These are phyloP conservation scores for Caracal caracal DNA, from an alignment of 2,113 vertebrate genomes.

Conservation along the genomic window DNA sequence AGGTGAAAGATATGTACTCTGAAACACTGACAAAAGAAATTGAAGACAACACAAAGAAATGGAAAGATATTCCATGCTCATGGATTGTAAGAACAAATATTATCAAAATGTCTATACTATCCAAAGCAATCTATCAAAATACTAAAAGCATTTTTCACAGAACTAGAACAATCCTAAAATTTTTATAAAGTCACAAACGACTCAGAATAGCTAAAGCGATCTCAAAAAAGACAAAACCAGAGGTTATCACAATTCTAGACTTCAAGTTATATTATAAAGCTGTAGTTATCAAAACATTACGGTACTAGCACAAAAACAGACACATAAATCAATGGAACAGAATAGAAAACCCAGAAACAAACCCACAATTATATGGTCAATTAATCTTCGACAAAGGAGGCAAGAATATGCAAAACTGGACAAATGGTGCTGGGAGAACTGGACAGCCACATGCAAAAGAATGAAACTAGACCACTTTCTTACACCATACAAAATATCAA, in stretches of 20 bases:
- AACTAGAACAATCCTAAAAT: not conserved
- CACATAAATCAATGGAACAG: not conserved
- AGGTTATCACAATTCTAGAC: not conserved
- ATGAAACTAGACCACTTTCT: not conserved
- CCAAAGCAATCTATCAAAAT: not conserved
- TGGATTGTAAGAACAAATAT: not conserved
- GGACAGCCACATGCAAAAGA: not conserved
- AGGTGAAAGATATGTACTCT: not conserved
- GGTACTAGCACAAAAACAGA: not conserved
- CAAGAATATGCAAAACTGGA: not conserved
- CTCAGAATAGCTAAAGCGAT: not conserved
- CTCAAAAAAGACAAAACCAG: not conserved
- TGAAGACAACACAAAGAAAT: not conserved
- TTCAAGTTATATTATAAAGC: not conserved
- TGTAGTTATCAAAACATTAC: not conserved
- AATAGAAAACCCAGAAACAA: not conserved
- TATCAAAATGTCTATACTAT: not conserved
- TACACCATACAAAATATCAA: not conserved
- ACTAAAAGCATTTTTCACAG: not conserved
- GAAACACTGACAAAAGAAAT: not conserved
- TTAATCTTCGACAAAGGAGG: too few species aligned
- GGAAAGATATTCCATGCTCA: not conserved
- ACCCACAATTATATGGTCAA: not conserved
- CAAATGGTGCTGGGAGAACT: not conserved
- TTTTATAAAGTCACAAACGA: not conserved